Base-by-base conservation (phyloP, 1,140 invertebrate genomes). In the Drosophila bipectinata region DNA sequence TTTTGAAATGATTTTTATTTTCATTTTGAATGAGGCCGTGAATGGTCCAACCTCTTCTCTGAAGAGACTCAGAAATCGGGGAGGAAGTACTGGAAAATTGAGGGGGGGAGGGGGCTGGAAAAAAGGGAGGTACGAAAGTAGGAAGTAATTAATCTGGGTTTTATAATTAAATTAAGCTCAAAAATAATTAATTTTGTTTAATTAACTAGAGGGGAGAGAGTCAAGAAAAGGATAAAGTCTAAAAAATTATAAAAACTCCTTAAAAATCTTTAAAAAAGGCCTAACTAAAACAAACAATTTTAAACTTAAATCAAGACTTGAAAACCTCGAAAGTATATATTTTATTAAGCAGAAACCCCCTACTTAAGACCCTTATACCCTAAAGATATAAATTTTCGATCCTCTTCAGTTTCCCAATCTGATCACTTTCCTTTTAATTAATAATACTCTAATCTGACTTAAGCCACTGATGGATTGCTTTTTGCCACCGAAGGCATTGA, bases 31-130 rank as follows among this genome's bases (percentile, higher is more conserved):
- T 77, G 75, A 73, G 71, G 44, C 52, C 66, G 60, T 72, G 63
- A 85, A 75, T 85, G 61, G 75, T 73, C 57, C 77, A 64, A 62
- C 68, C 83, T 85, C 83, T 85, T 59, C 72, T 63, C 34, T 62
- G 56, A 78, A 28, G 47, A 49, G 53, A 59, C 52, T 21, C 57
- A 49, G 34, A 30, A 4, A 44, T 3, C 47, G 39, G 32, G 32
- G n/a, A 24, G 28, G 26, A 28, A 28, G 26, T 28, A 7, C 26
- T 7, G 26, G 6, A 28, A 28, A 28, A 28, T 28, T 7, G 6
- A 28, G 45, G 30, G 18, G 18, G 18, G 18, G 4, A 44, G 26
- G 34, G 26, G 32, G 34, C 68, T 26, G 21, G 18, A 49, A 26
- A 39, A n/a, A n/a, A 18, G 34, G 12, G 10, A 3, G 12, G 37